Evolutionary conservation across 2,797 vertebrate genomes (phyloP).

Genomic region (Poecile montanus): DNA sequence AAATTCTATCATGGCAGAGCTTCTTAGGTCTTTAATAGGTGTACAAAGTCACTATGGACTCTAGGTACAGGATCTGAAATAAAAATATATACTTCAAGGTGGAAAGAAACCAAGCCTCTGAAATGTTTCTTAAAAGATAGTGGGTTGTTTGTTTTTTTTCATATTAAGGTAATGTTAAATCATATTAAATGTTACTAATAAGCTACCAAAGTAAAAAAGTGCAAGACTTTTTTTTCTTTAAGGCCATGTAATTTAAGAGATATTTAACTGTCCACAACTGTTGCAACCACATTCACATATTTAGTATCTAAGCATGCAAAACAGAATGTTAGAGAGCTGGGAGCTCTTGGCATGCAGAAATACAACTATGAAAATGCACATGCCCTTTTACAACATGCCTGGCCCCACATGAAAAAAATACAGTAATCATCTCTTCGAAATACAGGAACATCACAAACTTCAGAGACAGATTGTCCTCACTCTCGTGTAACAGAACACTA

Average conservation of each 20-base stretch:
- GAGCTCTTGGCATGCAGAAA: neutral
- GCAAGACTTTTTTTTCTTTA: neutral
- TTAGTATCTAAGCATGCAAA: neutral
- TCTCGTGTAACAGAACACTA: neutral
- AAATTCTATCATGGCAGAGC: neutral
- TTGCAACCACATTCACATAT: neutral
- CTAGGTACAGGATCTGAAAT: neutral
- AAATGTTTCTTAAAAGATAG: neutral
- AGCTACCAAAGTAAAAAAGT: neutral
- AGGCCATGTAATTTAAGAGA: neutral
- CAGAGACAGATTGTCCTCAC: neutral
- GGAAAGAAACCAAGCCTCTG: neutral
- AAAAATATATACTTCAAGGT: neutral
- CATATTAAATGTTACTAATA: neutral
- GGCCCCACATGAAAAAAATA: neutral
- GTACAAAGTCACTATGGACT: neutral
- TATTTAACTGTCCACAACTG: neutral
- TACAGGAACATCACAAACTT: neutral
- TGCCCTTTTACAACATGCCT: neutral
- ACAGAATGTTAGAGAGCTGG: neutral
- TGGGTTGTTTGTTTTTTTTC: neutral
- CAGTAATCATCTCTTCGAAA: neutral
- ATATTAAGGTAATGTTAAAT: neutral
- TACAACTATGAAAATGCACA: neutral
- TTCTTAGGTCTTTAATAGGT: neutral